phyloP scores from a whole-genome alignment of 64 coral and sea anemone genomes.

The Porites australiensis region DNA sequence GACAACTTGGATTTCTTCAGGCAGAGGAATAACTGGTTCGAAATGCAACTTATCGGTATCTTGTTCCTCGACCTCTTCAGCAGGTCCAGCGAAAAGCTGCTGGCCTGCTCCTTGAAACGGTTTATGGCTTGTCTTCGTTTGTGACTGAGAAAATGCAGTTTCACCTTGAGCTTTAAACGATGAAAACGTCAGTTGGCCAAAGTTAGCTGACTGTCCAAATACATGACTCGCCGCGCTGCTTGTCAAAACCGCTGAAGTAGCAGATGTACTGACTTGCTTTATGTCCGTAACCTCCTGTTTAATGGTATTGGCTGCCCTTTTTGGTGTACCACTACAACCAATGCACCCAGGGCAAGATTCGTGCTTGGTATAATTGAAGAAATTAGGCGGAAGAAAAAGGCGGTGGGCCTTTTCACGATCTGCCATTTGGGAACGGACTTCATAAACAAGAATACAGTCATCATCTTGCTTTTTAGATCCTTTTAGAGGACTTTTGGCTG shows the following conservation, averaged over 20 bases:
- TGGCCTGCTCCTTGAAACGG: conserved; percentile 81
- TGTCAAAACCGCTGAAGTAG: not conserved
- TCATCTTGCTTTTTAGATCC: conserved; percentile 64
- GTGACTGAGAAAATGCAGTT: not conserved
- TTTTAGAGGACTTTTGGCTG: conserved; percentile 66
- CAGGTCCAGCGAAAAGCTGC: conserved; percentile 70
- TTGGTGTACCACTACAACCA: conserved; percentile 40
- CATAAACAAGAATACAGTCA: conserved; percentile 86
- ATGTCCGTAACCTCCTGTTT: not conserved
- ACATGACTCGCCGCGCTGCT: not conserved
- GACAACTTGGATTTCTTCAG: conserved; percentile 67
- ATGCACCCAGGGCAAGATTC: conserved; percentile 60
- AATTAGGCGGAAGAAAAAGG: conserved; percentile 85
- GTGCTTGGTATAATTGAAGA: conserved; percentile 77
- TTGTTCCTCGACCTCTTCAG: conserved; percentile 48
- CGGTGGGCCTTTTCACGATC: conserved; percentile 78
- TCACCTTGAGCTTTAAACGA: not conserved
- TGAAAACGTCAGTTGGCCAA: conserved; percentile 34
- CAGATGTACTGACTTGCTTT: not conserved
- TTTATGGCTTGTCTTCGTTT: conserved; percentile 6
- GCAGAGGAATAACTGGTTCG: conserved; percentile 87
- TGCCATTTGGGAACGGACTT: conserved; percentile 67
- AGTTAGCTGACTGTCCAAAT: not conserved
- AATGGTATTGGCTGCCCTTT: not conserved
- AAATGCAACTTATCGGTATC: conserved; percentile 68